Conservation (phyloP, 2,797 vertebrate genomes). For the Alca torda region DNA sequence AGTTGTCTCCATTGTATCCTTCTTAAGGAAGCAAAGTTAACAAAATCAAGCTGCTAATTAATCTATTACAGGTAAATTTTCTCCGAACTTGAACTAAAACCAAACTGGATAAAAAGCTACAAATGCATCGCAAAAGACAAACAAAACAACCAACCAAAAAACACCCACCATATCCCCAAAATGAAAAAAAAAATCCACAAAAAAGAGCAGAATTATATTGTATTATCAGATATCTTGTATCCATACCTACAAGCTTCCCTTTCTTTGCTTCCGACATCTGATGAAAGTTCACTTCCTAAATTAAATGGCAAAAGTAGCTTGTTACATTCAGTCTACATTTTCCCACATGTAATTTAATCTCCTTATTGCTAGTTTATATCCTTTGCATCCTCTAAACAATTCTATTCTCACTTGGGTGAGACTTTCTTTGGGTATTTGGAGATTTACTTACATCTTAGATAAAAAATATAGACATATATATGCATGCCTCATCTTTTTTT, state of each 20-base stretch:
- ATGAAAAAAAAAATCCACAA: background rate
- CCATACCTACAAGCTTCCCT: background rate
- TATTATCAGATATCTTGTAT: background rate
- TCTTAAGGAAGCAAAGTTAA: background rate
- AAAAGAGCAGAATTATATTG: background rate
- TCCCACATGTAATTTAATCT: background rate
- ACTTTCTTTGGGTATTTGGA: background rate
- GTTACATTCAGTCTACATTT: background rate
- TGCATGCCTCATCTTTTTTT: background rate
- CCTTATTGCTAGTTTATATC: background rate
- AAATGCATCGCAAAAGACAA: background rate
- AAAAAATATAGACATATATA: background rate
- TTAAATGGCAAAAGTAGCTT: background rate
- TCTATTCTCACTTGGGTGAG: background rate
- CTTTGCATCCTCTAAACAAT: background rate
- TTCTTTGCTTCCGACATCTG: conserved; percentile 22
- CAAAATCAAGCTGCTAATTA: background rate
- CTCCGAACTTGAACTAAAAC: background rate
- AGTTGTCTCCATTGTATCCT: background rate
- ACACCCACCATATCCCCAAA: background rate
- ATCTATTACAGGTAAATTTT: background rate
- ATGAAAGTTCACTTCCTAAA: conserved; percentile 32
- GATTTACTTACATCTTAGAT: background rate
- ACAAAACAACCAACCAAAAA: background rate
- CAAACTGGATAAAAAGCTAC: background rate